These are phyloP conservation scores for Rotaria socialis DNA, from an alignment of 2,888 invertebrate genomes.

Conservation along the genomic window DNA sequence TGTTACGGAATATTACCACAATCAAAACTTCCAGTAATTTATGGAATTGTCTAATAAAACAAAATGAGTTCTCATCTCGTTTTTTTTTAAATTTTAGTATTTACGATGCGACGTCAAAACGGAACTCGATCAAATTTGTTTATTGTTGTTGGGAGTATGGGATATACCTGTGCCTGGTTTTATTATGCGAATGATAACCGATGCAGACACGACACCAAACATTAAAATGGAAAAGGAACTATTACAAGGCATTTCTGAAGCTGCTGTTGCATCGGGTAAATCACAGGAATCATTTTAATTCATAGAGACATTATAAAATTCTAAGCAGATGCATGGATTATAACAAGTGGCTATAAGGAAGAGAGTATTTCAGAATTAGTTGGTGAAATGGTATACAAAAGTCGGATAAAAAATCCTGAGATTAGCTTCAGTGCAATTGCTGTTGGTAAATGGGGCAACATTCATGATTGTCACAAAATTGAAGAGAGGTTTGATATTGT, in stretches of 20 bases:
- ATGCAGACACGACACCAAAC: not conserved
- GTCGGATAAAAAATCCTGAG: not conserved
- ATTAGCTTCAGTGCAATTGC: not conserved
- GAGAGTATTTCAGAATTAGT: not conserved
- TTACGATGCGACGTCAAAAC: not conserved
- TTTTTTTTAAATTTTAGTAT: not conserved
- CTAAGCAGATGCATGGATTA: not conserved
- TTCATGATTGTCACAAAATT: not conserved
- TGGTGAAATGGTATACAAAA: not conserved
- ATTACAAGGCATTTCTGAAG: not conserved
- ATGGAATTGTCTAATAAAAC: not conserved
- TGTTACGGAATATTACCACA: not conserved
- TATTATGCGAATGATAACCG: not conserved
- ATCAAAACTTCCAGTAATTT: not conserved
- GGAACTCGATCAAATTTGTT: not conserved
- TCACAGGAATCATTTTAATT: no score
- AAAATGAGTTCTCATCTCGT: not conserved
- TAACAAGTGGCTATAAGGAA: not conserved
- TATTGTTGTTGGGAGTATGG: not conserved
- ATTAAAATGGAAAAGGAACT: not conserved
- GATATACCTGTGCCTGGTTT: not conserved
- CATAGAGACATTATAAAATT: not conserved
- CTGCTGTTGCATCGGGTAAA: not conserved
- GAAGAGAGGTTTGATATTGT: not conserved
- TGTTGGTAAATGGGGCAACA: slow-evolving; percentile 14